Evolutionary conservation across 2,113 vertebrate genomes (phyloP), one percentile per base, ranked within the genome.

Genomic region (Melospiza georgiana): DNA sequence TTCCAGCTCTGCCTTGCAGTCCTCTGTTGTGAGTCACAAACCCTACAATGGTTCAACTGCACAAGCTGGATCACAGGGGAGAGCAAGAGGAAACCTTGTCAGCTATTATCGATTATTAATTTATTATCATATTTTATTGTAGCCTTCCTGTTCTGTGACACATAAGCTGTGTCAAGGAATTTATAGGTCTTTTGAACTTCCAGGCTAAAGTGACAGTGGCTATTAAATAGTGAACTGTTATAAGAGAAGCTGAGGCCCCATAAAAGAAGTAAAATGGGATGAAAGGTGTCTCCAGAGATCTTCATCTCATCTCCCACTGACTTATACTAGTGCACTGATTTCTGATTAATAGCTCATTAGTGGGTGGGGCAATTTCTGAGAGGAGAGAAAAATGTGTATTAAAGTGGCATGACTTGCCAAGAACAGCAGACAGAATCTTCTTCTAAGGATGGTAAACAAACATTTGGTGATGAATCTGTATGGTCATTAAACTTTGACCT

Each of bases 101-200:
- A 95, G 84, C 69, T 76, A 48, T 58, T 94, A 96, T 73, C 90
- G 90, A 96, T 95, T 78, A 96, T 82, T 92, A 96, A 96, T 96
- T 93, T 90, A 87, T 89, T 90, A 86, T 59, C 68, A 37, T 82
- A 89, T 93, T 95, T 92, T 96, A 96, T 93, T 90, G 86, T 58
- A 76, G 73, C 23, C 57, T 73, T 94, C 65, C 61, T 96, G 41
- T 65, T 93, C 79, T 66, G 17, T 78, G 69, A 65, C 90, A 95
- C 80, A 94, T 89, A 88, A 92, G 73, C 62, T 68, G 41, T 94
- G 79, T 84, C 83, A 95, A 71, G 65, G 2, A 92, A 96, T 96
- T 93, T 96, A 96, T 90, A 84, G 83, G n/a, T 94, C 68, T 90
- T 88, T 84, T 87, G 94, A 96, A 94, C 93, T 96, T 84, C 37